A percentile compares a stretch with the other conserved stretches of the same genome.
phyloP scores from a whole-genome alignment of 2,888 invertebrate species.

The Blastobasis adustella region DNA sequence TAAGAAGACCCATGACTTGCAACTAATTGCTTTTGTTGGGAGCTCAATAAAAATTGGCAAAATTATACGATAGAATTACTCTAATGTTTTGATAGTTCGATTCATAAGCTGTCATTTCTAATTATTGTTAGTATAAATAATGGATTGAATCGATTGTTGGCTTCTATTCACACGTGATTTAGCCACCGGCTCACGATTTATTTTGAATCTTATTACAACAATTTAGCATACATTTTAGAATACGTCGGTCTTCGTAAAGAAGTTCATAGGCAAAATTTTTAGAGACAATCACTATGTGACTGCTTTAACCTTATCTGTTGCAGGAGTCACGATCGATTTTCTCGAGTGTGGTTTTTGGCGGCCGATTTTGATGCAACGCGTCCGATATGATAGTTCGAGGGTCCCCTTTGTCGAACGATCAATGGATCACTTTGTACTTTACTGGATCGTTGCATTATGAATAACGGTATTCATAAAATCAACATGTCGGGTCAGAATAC shows the following conservation, averaged over 20 bases:
- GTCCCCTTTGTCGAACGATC: too few species aligned
- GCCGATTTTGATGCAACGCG: too few species aligned
- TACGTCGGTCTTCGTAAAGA: background rate
- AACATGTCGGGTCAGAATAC: too few species aligned
- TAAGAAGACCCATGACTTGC: background rate
- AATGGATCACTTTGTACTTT: too few species aligned
- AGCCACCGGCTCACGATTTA: background rate
- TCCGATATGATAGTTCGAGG: too few species aligned
- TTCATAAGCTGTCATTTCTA: constrained; percentile 11
- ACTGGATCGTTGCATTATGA: too few species aligned
- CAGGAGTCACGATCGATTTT: constrained; percentile 3
- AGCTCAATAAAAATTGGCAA: background rate
- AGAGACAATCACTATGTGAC: constrained; percentile 5
- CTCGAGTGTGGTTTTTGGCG: background rate
- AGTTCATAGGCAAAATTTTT: too few species aligned
- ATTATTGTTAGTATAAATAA: constrained; percentile 11
- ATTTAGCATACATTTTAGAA: background rate
- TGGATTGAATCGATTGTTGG: constrained; percentile 3
- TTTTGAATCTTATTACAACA: background rate
- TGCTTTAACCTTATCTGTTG: constrained; percentile 7
- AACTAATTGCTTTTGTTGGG: background rate
- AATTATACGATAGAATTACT: background rate
- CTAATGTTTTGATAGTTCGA: constrained; percentile 9
- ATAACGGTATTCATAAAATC: too few species aligned
- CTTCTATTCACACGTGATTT: background rate